Base-by-base conservation (phyloP, 2,797 vertebrate genomes). In the Enteromius unitaeniatus region DNA sequence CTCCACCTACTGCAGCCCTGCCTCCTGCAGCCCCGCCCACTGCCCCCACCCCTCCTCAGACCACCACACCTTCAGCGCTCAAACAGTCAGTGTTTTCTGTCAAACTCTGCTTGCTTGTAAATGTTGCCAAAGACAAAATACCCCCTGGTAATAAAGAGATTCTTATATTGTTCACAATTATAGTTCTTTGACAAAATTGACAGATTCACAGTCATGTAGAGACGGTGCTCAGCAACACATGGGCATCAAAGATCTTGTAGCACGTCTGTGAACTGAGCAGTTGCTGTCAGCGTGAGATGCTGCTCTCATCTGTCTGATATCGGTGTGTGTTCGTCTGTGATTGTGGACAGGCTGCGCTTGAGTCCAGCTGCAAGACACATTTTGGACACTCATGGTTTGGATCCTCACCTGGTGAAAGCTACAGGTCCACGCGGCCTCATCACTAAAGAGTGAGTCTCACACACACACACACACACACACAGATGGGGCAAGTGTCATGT, bases 291-390 rank as follows among this genome's bases (percentile, higher is more conserved):
- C 2, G 21, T 26, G 55, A 60, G n/a, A 5, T 11, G 21, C 8
- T 17, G 13, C 68, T 72, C 11, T 15, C 14, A 7, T 78, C 1
- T 83, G 31, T 26, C 11, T 21, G 37, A 40, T 17, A 51, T 28
- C 7, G 0, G 60, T 45, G 6, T 67, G 45, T 72, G 45, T 76
- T 3, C 34, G 0, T 78, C 3, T 68, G 58, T 74, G 49, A 23
- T 62, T 49, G 47, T 89, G n/a, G 89, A 45, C 89, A 99, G 98
- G 85, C 82, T 97, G 84, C 96, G 97, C 34, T 89, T 99, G 88
- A 99, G 98, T 93, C 97, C 98, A 73, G 98, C 98, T 86, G 98
- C 98, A 53, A 95, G 98, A 78, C 94, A 96, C 89, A 98, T 99
- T 92, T 81, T 99, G 90, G 95, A 96, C 89, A 97, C 96, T 0